These are phyloP conservation scores for Siphamia tubifer DNA, from an alignment of 2,113 vertebrate genomes.

Conservation along the genomic window DNA sequence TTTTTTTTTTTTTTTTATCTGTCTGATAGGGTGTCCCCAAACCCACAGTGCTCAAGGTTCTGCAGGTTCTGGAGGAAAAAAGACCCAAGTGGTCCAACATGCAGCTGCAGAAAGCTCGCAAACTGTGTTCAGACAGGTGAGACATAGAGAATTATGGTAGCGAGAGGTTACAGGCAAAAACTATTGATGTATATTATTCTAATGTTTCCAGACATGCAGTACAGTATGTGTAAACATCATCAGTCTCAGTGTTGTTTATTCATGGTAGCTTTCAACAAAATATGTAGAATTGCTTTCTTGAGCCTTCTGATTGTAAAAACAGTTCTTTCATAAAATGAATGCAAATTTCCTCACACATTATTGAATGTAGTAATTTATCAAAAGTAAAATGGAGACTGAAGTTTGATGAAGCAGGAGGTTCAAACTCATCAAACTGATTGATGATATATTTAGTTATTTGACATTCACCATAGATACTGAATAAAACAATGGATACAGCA, in stretches of 20 bases:
- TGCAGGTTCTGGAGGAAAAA: conserved; percentile 87
- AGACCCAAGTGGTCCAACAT: conserved; percentile 89
- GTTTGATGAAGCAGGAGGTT: conserved; percentile 19
- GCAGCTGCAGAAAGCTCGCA: conserved; percentile 89
- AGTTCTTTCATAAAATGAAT: conserved; percentile 26
- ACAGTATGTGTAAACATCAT: conserved; percentile 16
- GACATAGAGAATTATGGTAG: conserved; percentile 25
- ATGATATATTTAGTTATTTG: conserved; percentile 35
- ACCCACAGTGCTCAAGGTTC: conserved; percentile 85
- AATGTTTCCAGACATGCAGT: not conserved
- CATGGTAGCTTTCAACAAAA: conserved; percentile 3
- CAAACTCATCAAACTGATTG: conserved; percentile 41
- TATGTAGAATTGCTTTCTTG: not conserved
- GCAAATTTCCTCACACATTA: not conserved
- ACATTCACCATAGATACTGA: conserved; percentile 35
- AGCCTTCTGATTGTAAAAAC: conserved; percentile 19
- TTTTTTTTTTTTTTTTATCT: not conserved
- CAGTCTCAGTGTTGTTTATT: conserved; percentile 26
- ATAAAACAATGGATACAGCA: conserved; percentile 29
- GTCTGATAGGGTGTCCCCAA: conserved; percentile 77
- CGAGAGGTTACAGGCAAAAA: conserved; percentile 26
- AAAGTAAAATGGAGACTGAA: conserved; percentile 10
- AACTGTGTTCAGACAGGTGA: conserved; percentile 88
- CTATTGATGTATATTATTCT: conserved; percentile 1
- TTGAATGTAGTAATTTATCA: conserved; percentile 45